Evolutionary conservation across 2,113 vertebrate genomes (phyloP).

Genomic region (Hirundichthys speculiger): DNA sequence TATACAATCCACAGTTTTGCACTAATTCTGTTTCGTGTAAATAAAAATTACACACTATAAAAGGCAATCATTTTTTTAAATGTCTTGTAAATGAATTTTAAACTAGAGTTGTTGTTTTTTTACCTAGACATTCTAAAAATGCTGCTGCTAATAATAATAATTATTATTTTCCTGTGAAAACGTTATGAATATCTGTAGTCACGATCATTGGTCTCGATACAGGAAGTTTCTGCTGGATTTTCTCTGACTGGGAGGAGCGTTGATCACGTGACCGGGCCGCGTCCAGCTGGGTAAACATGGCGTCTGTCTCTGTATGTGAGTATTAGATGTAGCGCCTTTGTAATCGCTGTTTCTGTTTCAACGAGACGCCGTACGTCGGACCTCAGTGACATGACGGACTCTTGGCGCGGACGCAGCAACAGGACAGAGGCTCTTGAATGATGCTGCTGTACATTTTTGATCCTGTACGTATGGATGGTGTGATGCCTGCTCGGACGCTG

Average conservation of each 20-base stretch:
- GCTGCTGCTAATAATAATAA: too few species aligned
- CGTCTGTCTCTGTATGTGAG: slow-evolving; percentile 57
- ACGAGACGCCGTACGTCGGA: too few species aligned
- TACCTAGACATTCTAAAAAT: too few species aligned
- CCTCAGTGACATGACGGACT: background rate
- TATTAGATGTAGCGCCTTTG: slow-evolving; percentile 17
- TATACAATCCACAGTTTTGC: too few species aligned
- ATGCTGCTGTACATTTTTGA: background rate
- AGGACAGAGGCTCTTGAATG: background rate
- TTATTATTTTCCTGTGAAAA: too few species aligned
- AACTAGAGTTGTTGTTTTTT: too few species aligned
- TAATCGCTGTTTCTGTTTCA: background rate
- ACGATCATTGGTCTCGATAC: too few species aligned
- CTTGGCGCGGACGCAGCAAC: background rate
- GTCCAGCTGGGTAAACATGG: slow-evolving; percentile 78
- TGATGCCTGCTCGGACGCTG: slow-evolving; percentile 33
- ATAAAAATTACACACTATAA: too few species aligned
- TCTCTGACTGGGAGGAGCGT: background rate
- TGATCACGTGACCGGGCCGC: slow-evolving; percentile 69
- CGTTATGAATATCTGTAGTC: too few species aligned
- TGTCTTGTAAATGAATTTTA: too few species aligned
- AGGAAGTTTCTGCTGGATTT: slow-evolving; percentile 28
- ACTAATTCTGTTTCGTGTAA: too few species aligned
- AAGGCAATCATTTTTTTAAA: too few species aligned
- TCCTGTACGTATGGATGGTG: slow-evolving; percentile 7